Percentiles rank a stretch among this genome's conserved stretches.
phyloP scores from a whole-genome alignment of 2,888 invertebrate species.

The Bugulina stolonifera region DNA sequence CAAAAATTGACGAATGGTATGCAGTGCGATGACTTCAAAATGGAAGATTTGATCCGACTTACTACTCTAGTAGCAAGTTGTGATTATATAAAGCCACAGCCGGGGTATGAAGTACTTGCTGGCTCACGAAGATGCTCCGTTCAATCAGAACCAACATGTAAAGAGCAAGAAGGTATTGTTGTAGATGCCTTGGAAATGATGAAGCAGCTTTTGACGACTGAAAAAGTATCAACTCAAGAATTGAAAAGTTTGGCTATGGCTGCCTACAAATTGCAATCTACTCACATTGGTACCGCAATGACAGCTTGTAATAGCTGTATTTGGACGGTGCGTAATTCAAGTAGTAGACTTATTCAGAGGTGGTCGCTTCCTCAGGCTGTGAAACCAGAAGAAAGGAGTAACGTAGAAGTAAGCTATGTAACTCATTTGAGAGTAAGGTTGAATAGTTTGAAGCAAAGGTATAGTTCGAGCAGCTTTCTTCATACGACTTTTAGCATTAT shows the following conservation, averaged over 20 bases:
- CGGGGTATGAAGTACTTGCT: not conserved
- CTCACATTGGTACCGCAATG: not conserved
- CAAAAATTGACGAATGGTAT: not conserved
- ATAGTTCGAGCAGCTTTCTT: not conserved
- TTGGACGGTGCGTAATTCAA: not conserved
- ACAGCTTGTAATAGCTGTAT: not conserved
- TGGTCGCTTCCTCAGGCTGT: not conserved
- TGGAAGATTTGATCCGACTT: constrained; percentile 10
- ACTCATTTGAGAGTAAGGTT: constrained; percentile 15
- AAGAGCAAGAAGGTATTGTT: constrained; percentile 3
- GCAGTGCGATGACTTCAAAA: not conserved
- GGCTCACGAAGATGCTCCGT: not conserved
- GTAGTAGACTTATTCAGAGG: not conserved
- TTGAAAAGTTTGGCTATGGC: not conserved
- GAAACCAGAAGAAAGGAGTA: not conserved
- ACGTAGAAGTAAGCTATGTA: not conserved
- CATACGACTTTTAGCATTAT: not conserved
- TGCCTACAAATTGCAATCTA: constrained; percentile 7
- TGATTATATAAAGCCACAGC: constrained; percentile 1
- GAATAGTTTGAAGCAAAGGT: not conserved
- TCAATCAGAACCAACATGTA: not conserved
- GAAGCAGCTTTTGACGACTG: not conserved
- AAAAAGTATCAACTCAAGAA: not conserved
- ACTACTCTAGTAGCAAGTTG: constrained; percentile 23
- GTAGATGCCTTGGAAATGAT: not conserved